Conservation (phyloP, 2,797 vertebrate genomes). For the Helarctos malayanus region DNA sequence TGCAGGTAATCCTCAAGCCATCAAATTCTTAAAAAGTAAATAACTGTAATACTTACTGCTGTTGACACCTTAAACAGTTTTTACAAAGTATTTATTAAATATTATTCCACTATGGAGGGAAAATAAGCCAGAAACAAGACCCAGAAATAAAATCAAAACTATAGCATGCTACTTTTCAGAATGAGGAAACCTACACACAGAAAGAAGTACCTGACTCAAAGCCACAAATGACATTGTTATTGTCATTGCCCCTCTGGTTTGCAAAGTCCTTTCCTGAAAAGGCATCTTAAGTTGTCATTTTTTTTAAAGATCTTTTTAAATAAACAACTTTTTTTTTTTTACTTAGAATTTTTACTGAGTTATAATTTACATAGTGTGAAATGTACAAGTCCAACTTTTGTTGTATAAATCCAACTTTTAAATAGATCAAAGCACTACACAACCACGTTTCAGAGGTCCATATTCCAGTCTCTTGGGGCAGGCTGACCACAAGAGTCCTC, state of each 20-base stretch:
- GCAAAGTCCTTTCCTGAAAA: constrained; percentile 32
- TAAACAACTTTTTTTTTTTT: neutral
- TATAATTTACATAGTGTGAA: neutral
- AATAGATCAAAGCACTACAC: neutral
- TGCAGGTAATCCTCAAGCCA: neutral
- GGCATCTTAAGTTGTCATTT: neutral
- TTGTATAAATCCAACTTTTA: neutral
- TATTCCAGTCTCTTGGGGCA: neutral
- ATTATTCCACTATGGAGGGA: neutral
- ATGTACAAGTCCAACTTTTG: neutral
- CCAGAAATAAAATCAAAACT: neutral
- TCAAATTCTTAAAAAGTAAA: neutral
- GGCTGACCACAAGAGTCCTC: neutral
- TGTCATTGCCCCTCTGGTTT: neutral
- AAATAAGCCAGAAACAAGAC: neutral
- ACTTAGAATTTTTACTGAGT: neutral
- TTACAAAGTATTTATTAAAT: neutral
- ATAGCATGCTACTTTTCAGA: neutral
- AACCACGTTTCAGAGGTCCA: neutral
- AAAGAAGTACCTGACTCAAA: neutral
- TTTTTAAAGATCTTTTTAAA: neutral
- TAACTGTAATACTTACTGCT: neutral
- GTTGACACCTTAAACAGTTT: neutral
- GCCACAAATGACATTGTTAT: neutral
- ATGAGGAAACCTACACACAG: neutral